Evolutionary conservation across 2,113 vertebrate genomes (phyloP).

Genomic region (Litocranius walleri): DNA sequence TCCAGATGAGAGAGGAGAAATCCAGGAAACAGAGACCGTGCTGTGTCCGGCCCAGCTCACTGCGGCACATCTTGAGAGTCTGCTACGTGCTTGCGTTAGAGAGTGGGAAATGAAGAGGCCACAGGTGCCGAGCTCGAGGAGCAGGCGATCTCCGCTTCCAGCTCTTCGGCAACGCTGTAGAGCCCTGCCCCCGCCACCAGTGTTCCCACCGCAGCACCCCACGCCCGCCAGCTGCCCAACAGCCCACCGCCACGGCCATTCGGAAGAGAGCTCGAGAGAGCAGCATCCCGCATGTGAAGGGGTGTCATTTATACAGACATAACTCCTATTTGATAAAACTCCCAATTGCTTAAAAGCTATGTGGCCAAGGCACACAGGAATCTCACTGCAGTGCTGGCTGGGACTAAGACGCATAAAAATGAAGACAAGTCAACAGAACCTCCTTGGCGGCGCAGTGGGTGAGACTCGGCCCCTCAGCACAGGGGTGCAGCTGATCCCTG

Average conservation of each 20-base stretch:
- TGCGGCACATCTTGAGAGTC: neutral
- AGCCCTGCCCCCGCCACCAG: neutral
- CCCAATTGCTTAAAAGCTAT: neutral
- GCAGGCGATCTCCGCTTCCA: neutral
- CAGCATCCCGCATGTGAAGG: neutral
- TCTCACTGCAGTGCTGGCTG: neutral
- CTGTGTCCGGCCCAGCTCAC: neutral
- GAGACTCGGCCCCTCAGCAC: neutral
- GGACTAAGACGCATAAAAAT: neutral
- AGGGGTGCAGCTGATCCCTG: neutral
- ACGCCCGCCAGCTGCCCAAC: neutral
- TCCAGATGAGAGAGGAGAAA: neutral
- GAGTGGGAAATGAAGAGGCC: neutral
- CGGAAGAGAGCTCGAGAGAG: neutral
- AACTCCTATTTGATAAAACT: neutral
- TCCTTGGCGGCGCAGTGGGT: neutral
- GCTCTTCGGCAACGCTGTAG: neutral
- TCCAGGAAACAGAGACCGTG: neutral
- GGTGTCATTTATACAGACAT: neutral
- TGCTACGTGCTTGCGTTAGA: rapidly evolving
- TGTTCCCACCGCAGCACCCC: neutral
- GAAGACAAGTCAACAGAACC: neutral
- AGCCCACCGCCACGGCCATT: rapidly evolving
- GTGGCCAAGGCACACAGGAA: neutral
- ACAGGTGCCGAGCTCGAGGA: neutral